Conservation (phyloP, 1,140 invertebrate genomes). For the Bilobella aurantiaca region DNA sequence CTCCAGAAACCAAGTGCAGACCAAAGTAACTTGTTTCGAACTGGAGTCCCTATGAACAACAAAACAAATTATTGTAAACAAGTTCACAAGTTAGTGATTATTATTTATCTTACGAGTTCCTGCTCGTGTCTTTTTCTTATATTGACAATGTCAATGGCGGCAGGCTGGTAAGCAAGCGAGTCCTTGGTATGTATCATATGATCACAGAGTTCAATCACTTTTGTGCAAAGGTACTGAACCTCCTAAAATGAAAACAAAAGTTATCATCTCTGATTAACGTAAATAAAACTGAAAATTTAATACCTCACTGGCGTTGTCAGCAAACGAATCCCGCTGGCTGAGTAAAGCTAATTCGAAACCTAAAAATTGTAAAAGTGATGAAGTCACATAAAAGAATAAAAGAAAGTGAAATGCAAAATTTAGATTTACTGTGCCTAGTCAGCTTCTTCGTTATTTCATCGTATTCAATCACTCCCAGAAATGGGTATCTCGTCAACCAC, state of each 20-base stretch:
- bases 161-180: slow-evolving; percentile 29
- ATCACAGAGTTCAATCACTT: slow-evolving; percentile 33
- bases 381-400: too few species aligned
- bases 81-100: not conserved
- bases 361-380: too few species aligned
- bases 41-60: slow-evolving; percentile 23
- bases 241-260: slow-evolving; percentile 14
- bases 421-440: slow-evolving; percentile 30
- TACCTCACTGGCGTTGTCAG: slow-evolving; percentile 33
- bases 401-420: too few species aligned
- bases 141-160: slow-evolving; percentile 31
- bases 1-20: slow-evolving; percentile 25
- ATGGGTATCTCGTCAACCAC: slow-evolving; percentile 31
- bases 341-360: slow-evolving; percentile 31
- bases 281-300: not conserved
- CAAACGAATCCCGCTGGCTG: slow-evolving; percentile 30
- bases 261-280: not conserved
- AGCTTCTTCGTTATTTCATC: slow-evolving; percentile 27
- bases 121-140: slow-evolving; percentile 30
- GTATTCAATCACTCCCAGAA: slow-evolving; percentile 26
- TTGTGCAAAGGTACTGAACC: slow-evolving; percentile 33
- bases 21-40: slow-evolving; percentile 31
- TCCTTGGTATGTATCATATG: slow-evolving; percentile 26
- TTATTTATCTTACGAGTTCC: slow-evolving; percentile 21
- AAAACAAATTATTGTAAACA: slow-evolving; percentile 3